Percentiles rank a stretch among this genome's conserved stretches.
Conservation (phyloP, 2,888 invertebrate species). For the Bruchidius siliquastri region DNA sequence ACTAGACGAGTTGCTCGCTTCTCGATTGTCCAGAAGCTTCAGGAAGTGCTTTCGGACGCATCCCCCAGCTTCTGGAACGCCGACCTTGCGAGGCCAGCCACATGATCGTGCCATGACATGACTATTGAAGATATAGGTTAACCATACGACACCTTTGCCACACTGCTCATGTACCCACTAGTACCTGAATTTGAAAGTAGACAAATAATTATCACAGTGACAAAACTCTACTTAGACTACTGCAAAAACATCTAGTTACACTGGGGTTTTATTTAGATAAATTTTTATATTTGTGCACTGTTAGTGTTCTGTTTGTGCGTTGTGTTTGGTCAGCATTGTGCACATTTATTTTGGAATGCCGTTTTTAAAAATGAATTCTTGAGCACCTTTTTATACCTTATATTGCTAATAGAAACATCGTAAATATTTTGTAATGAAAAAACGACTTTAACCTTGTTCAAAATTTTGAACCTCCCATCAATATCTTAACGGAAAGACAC, state of each 20-base stretch:
- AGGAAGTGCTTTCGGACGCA: too few relatives aligned
- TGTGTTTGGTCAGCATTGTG: background rate
- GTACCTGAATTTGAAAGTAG: background rate
- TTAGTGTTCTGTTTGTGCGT: background rate
- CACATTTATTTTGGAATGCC: background rate
- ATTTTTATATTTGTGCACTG: background rate
- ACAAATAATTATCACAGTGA: background rate
- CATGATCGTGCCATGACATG: too few relatives aligned
- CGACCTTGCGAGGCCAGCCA: too few relatives aligned
- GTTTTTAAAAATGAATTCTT: background rate
- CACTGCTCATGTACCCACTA: background rate
- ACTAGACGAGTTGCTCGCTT: too few relatives aligned
- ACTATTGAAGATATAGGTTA: background rate
- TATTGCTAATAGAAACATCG: background rate
- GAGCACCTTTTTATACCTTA: background rate
- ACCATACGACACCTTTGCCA: background rate
- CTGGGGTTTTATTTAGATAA: background rate
- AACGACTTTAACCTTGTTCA: too few relatives aligned
- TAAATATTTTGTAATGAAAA: too few relatives aligned
- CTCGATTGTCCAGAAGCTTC: too few relatives aligned
- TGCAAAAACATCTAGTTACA: background rate
- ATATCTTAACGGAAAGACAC: too few relatives aligned
- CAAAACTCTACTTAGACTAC: background rate
- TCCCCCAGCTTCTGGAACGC: too few relatives aligned
- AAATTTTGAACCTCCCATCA: too few relatives aligned